phyloP scores from a whole-genome alignment of 2,113 vertebrate species.

The Dunckerocampus dactyliophorus region DNA sequence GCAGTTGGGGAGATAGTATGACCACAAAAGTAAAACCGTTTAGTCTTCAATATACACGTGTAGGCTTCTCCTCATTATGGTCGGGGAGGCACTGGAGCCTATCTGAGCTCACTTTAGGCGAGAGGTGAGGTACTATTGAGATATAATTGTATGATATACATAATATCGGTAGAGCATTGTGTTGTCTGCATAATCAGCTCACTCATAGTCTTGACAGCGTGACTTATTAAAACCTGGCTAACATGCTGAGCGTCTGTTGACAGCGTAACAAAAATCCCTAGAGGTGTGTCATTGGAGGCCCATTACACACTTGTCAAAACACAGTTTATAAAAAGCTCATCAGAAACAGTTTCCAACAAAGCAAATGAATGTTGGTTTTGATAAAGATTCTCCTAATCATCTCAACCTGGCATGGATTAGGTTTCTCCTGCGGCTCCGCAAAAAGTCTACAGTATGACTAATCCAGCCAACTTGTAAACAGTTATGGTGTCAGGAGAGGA shows the following conservation, averaged over 20 bases:
- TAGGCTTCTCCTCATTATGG: too few relatives aligned
- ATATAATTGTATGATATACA: too few relatives aligned
- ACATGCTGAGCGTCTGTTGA: slow-evolving; percentile 37
- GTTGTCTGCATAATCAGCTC: slow-evolving; percentile 1
- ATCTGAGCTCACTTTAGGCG: too few relatives aligned
- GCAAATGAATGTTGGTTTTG: slow-evolving; percentile 45
- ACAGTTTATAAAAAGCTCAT: slow-evolving; percentile 61
- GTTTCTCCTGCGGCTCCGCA: slow-evolving; percentile 56
- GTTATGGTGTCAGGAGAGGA: slow-evolving; percentile 71
- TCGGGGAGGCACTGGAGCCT: too few relatives aligned
- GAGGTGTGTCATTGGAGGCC: slow-evolving; percentile 47
- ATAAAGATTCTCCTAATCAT: slow-evolving; percentile 70
- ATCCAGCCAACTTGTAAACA: slow-evolving; percentile 75
- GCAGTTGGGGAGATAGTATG: too few relatives aligned
- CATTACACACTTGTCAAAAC: slow-evolving; percentile 47
- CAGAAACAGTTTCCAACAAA: slow-evolving; percentile 53
- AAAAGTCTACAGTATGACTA: slow-evolving; percentile 75
- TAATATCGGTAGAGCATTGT: not conserved
- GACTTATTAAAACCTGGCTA: slow-evolving; percentile 20
- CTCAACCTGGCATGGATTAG: slow-evolving; percentile 55
- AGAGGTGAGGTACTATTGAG: too few relatives aligned
- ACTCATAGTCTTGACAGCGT: not conserved
- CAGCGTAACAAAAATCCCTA: slow-evolving; percentile 32
- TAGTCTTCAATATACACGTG: too few relatives aligned
- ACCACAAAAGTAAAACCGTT: too few relatives aligned